phyloP scores from a whole-genome alignment of 2,113 vertebrate species.

The Eidolon helvum region DNA sequence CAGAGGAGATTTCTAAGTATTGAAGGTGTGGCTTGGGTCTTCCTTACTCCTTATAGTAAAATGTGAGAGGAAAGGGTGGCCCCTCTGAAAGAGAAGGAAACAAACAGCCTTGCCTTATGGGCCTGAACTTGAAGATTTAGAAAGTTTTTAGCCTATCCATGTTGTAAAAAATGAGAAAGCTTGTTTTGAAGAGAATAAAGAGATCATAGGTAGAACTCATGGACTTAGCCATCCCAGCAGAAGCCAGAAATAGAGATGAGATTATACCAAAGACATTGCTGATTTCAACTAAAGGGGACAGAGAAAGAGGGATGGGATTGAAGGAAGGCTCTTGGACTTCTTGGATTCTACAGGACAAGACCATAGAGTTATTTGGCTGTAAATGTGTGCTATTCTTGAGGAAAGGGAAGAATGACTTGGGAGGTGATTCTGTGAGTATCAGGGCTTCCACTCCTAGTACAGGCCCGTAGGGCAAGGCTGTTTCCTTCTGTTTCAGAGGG shows the following conservation, averaged over 20 bases:
- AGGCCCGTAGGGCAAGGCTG: neutral
- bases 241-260: neutral
- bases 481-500: neutral
- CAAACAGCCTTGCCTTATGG: no score
- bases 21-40: neutral
- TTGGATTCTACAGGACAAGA: neutral
- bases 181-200: neutral
- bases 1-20: neutral
- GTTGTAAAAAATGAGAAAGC: neutral
- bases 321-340: neutral
- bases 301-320: neutral
- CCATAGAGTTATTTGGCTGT: neutral
- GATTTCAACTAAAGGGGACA: neutral
- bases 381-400: neutral
- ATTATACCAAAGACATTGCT: neutral
- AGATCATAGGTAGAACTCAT: neutral
- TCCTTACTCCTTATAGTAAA: neutral
- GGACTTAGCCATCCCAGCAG: neutral
- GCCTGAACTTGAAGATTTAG: neutral
- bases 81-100: no score
- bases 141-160: neutral
- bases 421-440: neutral
- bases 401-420: neutral
- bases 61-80: neutral
- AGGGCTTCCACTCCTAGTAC: neutral